A percentile compares a stretch with the other conserved stretches of the same genome.
Evolutionary conservation across 2,888 invertebrate species (phyloP).

Genomic region (Liodrosophila aerea): DNA sequence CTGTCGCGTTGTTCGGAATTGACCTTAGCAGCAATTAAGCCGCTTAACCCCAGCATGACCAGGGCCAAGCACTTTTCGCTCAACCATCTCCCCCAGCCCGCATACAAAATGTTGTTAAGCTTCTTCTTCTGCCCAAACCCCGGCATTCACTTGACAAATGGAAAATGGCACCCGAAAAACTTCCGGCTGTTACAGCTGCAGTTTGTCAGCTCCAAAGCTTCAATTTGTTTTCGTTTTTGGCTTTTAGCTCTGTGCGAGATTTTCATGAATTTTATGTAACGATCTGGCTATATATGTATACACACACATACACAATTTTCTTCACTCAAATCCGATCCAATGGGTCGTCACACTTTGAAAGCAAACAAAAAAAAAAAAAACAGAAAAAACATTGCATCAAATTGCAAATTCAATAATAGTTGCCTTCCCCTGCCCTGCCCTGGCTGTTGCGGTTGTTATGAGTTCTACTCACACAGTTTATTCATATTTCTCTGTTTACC

Average conservation of each 20-base stretch:
- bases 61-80: conserved; percentile 9
- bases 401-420: conserved; percentile 62
- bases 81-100: conserved; percentile 11
- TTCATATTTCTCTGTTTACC: conserved; percentile 65
- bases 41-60: conserved; percentile 52
- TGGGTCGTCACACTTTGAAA: conserved; percentile 25
- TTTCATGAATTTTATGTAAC: conserved; percentile 68
- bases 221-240: conserved; percentile 63
- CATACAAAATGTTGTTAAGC: conserved; percentile 65
- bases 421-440: conserved; percentile 20
- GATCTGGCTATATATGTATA: conserved; percentile 21
- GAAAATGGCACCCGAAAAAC: conserved; percentile 60
- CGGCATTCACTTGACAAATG: conserved; percentile 60
- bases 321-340: background rate
- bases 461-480: conserved; percentile 44
- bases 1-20: conserved; percentile 35
- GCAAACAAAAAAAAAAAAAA: conserved; percentile 1
- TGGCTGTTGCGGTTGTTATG: conserved; percentile 42
- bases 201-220: conserved; percentile 70
- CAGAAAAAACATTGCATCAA: conserved; percentile 27
- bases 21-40: conserved; percentile 75
- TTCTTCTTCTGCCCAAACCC: conserved; percentile 5
- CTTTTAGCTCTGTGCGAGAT: conserved; percentile 54
- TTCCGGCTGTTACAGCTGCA: conserved; percentile 68
- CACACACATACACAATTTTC: conserved; percentile 1